These are phyloP conservation scores for Balanococcus diminutus DNA, from an alignment of 2,888 invertebrate species.

Conservation along the genomic window DNA sequence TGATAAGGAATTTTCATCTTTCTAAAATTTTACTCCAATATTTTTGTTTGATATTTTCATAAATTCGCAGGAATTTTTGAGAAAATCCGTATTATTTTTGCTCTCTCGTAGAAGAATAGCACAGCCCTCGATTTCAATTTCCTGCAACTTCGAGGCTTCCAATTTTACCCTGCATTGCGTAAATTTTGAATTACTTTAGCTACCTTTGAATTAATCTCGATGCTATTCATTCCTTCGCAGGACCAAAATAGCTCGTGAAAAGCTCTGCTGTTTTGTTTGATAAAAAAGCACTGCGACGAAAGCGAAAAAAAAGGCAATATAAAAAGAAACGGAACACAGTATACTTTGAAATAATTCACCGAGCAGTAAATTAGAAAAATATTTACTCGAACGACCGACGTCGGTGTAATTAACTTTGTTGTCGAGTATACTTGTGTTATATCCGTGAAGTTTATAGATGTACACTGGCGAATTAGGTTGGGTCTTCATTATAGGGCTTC, in stretches of 20 bases:
- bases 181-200: no score
- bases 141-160: no score
- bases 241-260: not conserved
- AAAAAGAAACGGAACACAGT: not conserved
- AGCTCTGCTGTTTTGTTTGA: not conserved
- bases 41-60: no score
- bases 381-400: slow-evolving; percentile 2
- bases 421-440: not conserved
- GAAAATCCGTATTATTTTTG: no score
- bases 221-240: not conserved
- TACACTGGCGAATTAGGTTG: not conserved
- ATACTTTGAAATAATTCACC: not conserved
- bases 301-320: not conserved
- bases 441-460: not conserved
- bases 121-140: no score
- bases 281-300: not conserved
- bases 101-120: no score
- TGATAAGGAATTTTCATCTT: no score
- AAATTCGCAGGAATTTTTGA: not conserved
- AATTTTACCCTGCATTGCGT: no score
- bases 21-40: not conserved
- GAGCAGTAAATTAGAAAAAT: slow-evolving; percentile 33
- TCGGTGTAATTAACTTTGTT: slow-evolving; percentile 25
- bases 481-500: not conserved
- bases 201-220: not conserved